phyloP scores from a whole-genome alignment of 2,797 vertebrate genomes.

The Gila robusta region DNA sequence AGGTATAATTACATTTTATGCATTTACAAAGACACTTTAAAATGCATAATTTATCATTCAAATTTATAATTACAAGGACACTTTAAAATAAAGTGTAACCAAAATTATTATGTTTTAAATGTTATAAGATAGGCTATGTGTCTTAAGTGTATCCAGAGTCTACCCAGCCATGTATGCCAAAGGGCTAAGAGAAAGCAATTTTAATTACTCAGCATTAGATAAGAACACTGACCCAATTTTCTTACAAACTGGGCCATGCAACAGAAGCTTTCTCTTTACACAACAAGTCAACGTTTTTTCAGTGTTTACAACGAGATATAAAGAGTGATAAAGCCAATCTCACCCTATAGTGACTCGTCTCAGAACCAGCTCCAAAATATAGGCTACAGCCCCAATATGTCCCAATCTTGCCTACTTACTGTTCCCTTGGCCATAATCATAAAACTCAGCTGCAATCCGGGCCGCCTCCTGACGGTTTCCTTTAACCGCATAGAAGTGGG shows the following conservation, averaged over 20 bases:
- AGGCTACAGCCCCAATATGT: not conserved
- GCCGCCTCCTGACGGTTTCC: constrained; percentile 90
- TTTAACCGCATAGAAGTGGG: constrained; percentile 90
- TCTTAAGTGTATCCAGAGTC: not conserved
- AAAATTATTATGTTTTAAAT: not conserved
- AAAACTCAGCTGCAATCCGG: constrained; percentile 88
- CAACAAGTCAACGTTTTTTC: not conserved
- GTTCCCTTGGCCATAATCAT: constrained; percentile 86
- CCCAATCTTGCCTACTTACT: constrained; percentile 73
- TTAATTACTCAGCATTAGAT: not conserved
- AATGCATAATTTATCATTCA: not conserved
- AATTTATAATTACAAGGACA: not conserved
- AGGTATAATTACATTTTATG: not conserved
- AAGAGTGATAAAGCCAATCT: not conserved
- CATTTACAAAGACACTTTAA: not conserved
- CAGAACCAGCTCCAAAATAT: not conserved
- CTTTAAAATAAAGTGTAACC: not conserved
- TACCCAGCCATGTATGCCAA: not conserved
- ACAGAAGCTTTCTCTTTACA: not conserved
- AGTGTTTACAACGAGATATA: not conserved
- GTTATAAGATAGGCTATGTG: too few relatives aligned
- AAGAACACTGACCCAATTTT: constrained; percentile 16
- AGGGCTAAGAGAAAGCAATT: not conserved
- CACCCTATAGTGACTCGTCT: not conserved
- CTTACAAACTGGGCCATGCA: not conserved